Evolutionary conservation across 2,797 vertebrate species (phyloP), one percentile per base, ranked within the genome.

Genomic region (Chelonia mydas): DNA sequence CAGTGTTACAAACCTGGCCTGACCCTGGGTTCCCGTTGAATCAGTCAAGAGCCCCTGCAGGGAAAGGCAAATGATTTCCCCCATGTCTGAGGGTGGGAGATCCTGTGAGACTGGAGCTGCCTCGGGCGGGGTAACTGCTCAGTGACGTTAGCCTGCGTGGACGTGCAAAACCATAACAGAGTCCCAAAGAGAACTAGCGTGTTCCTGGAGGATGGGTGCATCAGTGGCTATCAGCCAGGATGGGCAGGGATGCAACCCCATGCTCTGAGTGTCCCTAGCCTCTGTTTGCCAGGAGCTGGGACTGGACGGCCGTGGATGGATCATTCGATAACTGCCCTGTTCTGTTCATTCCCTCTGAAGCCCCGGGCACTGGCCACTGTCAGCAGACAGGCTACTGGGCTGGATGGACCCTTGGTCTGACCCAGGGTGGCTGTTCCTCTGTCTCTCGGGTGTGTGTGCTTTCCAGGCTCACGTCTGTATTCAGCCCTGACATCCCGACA

Each of bases 401-500:
- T 65, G 7, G 61, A 19, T n/a, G 61, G 61, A 65, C 59, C 57
- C 2, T 61, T 31, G 57, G 31, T 16, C 31, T 61, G 31, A 33
- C 33, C 33, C 33, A 65, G 61, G 7, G 33, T n/a, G 61, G 33
- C 61, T 8, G 15, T 12, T 31, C 31, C 9, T 33, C 33, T 5
- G 13, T 16, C 21, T 61, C 59, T 61, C 25, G 12, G 27, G 3
- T 53, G 51, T 57, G 0, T 7, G 57, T 1, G 0, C 6, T 53
- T 23, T 55, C 61, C 72, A 59, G 21, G 83, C 72, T 68, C 19
- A 17, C 41, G 54, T 92, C 83, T 83, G 84, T 16, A 74, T 81
- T 65, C 91, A 85, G n/a, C n/a, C 59, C 84, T 0, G 1, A 2
- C 55, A n/a, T 12, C 21, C 72, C 0, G 0, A 2, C 1, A 0